Evolutionary conservation across 2,113 vertebrate species (phyloP).

Genomic region (Sinosuthora webbiana): DNA sequence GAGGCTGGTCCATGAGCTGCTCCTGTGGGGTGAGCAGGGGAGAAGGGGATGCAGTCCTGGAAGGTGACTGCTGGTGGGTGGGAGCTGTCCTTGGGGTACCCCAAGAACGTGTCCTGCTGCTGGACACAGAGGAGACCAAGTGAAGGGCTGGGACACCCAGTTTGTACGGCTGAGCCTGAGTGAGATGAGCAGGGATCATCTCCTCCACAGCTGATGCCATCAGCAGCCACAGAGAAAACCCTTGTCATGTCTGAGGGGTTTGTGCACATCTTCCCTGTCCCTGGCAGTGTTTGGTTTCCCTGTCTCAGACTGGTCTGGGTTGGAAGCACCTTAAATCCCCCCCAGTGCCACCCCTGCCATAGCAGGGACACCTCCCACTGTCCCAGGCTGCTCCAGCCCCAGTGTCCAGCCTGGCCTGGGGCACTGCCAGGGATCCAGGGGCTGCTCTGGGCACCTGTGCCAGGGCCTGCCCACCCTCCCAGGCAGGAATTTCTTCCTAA

Average conservation of each 20-base stretch:
- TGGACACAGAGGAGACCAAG: neutral
- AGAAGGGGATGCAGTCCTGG: neutral
- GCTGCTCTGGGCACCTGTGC: neutral
- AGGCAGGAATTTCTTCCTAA: neutral
- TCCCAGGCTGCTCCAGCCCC: neutral
- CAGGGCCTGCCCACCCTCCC: neutral
- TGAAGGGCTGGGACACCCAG: neutral
- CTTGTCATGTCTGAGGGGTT: neutral
- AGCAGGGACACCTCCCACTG: neutral
- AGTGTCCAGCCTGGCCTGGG: neutral
- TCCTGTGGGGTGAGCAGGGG: rapidly evolving
- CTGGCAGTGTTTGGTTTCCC: neutral
- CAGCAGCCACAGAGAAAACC: neutral
- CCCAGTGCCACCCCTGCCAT: neutral
- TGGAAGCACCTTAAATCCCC: neutral
- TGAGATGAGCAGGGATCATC: no score
- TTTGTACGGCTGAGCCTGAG: neutral
- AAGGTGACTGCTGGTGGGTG: neutral
- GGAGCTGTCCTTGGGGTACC: neutral
- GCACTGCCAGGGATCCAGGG: neutral
- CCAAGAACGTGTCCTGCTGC: neutral
- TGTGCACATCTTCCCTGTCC: neutral
- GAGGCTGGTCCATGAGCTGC: neutral
- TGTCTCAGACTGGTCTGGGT: neutral
- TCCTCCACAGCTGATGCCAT: neutral